phyloP scores from a whole-genome alignment of 2,888 invertebrate species.

The Orchesella flavescens region DNA sequence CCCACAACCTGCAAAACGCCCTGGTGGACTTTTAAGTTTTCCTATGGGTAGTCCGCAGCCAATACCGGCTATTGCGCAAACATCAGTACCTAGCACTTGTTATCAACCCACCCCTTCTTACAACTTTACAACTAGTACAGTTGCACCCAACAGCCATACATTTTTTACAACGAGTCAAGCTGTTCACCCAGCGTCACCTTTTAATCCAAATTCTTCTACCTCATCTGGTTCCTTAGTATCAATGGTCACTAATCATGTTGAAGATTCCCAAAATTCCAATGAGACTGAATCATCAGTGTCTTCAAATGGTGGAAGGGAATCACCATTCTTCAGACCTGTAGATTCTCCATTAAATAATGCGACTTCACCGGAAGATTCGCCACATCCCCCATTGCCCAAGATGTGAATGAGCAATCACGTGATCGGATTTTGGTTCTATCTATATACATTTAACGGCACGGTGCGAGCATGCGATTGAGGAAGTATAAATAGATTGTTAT shows the following conservation, averaged over 20 bases:
- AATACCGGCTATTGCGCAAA: constrained; percentile 30
- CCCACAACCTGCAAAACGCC: constrained; percentile 71
- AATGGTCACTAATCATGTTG: constrained; percentile 67
- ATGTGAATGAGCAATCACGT: constrained; percentile 24
- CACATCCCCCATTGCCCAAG: constrained; percentile 69
- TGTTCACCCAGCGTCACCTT: constrained; percentile 53
- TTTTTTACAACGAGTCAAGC: constrained; percentile 51
- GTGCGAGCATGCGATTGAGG: background rate
- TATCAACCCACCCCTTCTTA: constrained; percentile 50
- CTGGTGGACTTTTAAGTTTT: constrained; percentile 69
- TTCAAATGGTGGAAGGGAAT: constrained; percentile 69
- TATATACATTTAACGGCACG: background rate
- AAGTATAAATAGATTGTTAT: background rate
- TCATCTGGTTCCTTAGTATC: constrained; percentile 58
- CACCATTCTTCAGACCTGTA: constrained; percentile 71
- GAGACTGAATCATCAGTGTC: constrained; percentile 71
- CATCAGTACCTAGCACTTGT: constrained; percentile 51
- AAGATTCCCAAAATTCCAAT: constrained; percentile 71
- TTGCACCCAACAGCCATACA: constrained; percentile 49
- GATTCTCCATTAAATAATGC: constrained; percentile 68
- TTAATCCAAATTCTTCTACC: constrained; percentile 58
- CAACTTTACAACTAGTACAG: constrained; percentile 50
- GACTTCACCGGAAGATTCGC: constrained; percentile 68
- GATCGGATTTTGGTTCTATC: constrained; percentile 23
- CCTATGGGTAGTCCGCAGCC: constrained; percentile 57